Evolutionary conservation across 2,797 vertebrate genomes (phyloP).

Genomic region (Lepus townsendii): DNA sequence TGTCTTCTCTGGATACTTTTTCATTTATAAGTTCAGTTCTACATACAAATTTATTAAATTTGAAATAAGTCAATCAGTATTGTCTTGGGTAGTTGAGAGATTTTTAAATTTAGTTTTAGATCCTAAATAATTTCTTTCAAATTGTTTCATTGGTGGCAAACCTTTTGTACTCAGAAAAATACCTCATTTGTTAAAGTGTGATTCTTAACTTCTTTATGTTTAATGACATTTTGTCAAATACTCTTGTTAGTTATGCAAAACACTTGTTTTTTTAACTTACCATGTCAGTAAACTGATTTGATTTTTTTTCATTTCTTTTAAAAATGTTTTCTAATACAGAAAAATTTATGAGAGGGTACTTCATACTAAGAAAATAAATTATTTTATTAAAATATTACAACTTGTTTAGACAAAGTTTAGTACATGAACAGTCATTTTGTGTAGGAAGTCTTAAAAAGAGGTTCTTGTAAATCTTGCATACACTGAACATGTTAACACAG

Average conservation of each 20-base stretch:
- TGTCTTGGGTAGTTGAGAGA: slow-evolving; percentile 28
- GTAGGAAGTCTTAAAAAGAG: neutral
- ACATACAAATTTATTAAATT: slow-evolving; percentile 55
- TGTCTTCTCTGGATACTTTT: slow-evolving; percentile 59
- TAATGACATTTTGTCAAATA: slow-evolving; percentile 29
- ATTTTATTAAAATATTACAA: slow-evolving; percentile 53
- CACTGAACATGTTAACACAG: neutral
- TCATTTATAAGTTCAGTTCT: slow-evolving; percentile 60
- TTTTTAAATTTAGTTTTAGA: slow-evolving; percentile 48
- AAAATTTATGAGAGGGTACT: neutral
- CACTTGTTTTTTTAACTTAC: slow-evolving; percentile 29
- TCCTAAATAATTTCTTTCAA: slow-evolving; percentile 43
- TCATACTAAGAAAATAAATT: slow-evolving; percentile 47
- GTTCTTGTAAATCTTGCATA: slow-evolving; percentile 53
- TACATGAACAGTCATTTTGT: neutral
- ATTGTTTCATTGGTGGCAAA: neutral
- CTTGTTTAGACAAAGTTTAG: slow-evolving; percentile 40
- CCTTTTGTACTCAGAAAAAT: slow-evolving; percentile 37
- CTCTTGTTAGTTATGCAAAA: neutral
- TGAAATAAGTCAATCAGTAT: slow-evolving; percentile 27
- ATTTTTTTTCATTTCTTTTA: slow-evolving; percentile 43
- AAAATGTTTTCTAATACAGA: slow-evolving; percentile 47
- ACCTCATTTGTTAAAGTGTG: slow-evolving; percentile 28
- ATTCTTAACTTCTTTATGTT: neutral
- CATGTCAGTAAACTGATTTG: slow-evolving; percentile 42